Percentiles rank a stretch among this genome's conserved stretches.
These are phyloP conservation scores for Carcina quercana DNA, from an alignment of 2,888 invertebrate genomes.

Conservation along the genomic window DNA sequence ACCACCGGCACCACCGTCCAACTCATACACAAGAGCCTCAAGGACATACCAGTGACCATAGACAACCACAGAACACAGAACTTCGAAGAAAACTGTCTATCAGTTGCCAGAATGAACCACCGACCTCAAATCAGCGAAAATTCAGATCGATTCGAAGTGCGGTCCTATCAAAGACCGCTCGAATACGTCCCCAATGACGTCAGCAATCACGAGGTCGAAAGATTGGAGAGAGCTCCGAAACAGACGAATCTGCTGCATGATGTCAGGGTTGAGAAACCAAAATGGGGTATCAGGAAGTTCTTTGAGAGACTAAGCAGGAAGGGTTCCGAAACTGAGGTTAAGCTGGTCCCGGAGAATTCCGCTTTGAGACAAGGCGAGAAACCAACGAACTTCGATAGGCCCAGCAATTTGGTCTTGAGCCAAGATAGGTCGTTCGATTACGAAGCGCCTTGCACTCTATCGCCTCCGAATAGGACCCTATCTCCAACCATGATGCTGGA, in stretches of 20 bases:
- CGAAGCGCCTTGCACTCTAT: conserved; percentile 56
- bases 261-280: conserved; percentile 46
- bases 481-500: conserved; percentile 63
- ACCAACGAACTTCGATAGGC: conserved; percentile 40
- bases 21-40: conserved; percentile 78
- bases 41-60: conserved; percentile 54
- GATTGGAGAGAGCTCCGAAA: conserved; percentile 53
- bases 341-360: conserved; percentile 49
- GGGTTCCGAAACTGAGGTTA: conserved; percentile 72
- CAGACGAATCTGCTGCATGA: conserved; percentile 58
- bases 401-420: conserved; percentile 43
- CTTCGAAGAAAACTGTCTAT: conserved; percentile 44
- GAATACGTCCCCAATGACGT: conserved; percentile 86
- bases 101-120: conserved; percentile 43
- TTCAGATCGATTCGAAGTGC: conserved; percentile 38
- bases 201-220: conserved; percentile 46
- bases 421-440: conserved; percentile 42
- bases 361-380: conserved; percentile 40
- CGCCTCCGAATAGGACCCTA: conserved; percentile 62
- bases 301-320: conserved; percentile 50
- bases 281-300: conserved; percentile 57
- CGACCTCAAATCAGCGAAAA: conserved; percentile 35
- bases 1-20: conserved; percentile 62
- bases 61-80: conserved; percentile 28
- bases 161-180: conserved; percentile 55